Evolutionary conservation across 2,888 invertebrate genomes (phyloP), one percentile per base, ranked within the genome.

Genomic region (Polietes domitor): DNA sequence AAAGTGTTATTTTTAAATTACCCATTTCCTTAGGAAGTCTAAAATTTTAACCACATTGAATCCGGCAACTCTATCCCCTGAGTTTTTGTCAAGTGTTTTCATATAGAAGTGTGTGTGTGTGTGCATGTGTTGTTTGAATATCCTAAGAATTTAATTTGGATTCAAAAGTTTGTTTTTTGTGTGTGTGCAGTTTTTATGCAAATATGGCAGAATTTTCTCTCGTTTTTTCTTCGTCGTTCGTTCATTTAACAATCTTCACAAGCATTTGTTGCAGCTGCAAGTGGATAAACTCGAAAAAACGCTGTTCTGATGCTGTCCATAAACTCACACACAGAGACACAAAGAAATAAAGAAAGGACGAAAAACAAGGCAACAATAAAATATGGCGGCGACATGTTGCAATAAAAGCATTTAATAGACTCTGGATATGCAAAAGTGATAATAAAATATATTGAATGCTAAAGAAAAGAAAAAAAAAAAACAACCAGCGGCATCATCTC

Each of bases 391-490:
- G 89, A 89, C 89, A 90, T 90, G 90, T 83, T 90, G 91, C 91
- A 89, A 90, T 90, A 90, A 90, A 83, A 90, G 88, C 89, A 90
- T 90, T 89, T 90, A 90, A 90, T 90, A 89, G 90, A 90, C 89
- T 89, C 87, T 72, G 80, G 55, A 72, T 77, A 72, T 75, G 72
- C 75, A 80, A 50, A 24, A 72, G 53, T 71, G 24, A 78, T 58
- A 75, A 78, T 77, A 83, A 83, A 83, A 75, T 83, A 75, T 77
- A 83, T 80, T 83, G 75, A 68, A 28, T 41, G 26, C 28, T 41
- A 26, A 26, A 17, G 43, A 75, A 63, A 28, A 71, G 43, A 68
- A 73, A 65, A 4, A 70, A 50, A 61, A 15, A 2, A 63, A 1
- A 32, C 53, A 55, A 5, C 28, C 61, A 63, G 5, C 19, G 37